phyloP scores from a whole-genome alignment of 2,888 invertebrate genomes.

The Hedychridium roseum region DNA sequence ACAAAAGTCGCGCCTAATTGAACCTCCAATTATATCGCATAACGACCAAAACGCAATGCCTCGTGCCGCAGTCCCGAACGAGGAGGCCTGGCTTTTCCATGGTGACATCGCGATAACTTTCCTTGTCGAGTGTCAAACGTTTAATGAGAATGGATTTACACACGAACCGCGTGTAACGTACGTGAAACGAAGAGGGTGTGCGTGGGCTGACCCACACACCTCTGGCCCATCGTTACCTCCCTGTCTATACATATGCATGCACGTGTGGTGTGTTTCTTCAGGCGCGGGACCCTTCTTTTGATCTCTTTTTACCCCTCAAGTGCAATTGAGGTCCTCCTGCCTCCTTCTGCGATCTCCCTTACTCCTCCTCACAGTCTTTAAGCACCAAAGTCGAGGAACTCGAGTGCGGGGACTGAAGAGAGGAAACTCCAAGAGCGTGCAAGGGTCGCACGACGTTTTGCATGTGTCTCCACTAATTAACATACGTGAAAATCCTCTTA shows the following conservation, averaged over 20 bases:
- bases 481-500: constrained; percentile 56
- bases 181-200: constrained; percentile 12
- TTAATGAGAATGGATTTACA: constrained; percentile 32
- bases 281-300: constrained; percentile 32
- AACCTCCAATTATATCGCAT: constrained; percentile 10
- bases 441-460: constrained; percentile 41
- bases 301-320: constrained; percentile 43
- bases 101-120: constrained; percentile 15
- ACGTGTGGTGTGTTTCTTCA: constrained; percentile 30
- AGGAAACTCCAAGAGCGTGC: constrained; percentile 15
- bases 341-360: constrained; percentile 12
- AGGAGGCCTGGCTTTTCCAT: constrained; percentile 6
- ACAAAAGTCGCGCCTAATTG: not conserved
- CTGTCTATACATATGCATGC: constrained; percentile 19
- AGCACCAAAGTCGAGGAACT: constrained; percentile 17
- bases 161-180: too few relatives aligned
- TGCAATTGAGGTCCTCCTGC: constrained; percentile 34
- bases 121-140: constrained; percentile 20
- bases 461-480: constrained; percentile 57
- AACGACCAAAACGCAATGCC: constrained; percentile 2
- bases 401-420: constrained; percentile 24
- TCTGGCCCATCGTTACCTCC: constrained; percentile 12
- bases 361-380: constrained; percentile 14
- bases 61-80: constrained; percentile 2
- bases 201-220: constrained; percentile 23